Conservation (phyloP, 2,888 invertebrate species). For the Camponotus fellah region DNA sequence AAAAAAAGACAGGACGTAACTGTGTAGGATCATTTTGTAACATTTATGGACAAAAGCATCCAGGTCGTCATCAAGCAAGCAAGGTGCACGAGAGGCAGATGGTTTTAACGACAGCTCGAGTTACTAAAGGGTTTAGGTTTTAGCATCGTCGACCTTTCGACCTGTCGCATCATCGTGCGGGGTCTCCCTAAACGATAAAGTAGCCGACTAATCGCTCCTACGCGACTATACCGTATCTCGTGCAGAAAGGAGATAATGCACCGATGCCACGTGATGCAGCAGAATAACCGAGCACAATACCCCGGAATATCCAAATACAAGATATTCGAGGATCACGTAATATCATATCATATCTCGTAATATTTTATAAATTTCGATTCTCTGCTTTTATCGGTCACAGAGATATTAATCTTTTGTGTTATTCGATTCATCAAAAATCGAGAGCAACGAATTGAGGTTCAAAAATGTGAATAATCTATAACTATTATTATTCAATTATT, state of each 20-base stretch:
- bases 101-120: slow-evolving; percentile 73
- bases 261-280: slow-evolving; percentile 62
- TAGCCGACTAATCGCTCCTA: slow-evolving; percentile 77
- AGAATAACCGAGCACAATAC: slow-evolving; percentile 44
- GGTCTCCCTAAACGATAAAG: slow-evolving; percentile 78
- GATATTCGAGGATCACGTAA: background rate
- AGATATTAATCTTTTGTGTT: background rate
- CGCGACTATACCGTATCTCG: slow-evolving; percentile 64
- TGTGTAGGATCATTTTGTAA: background rate
- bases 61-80: slow-evolving; percentile 26
- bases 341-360: background rate
- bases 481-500: too few species aligned
- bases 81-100: slow-evolving; percentile 62
- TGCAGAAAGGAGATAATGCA: slow-evolving; percentile 70
- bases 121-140: slow-evolving; percentile 69
- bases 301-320: slow-evolving; percentile 13
- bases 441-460: background rate
- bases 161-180: slow-evolving; percentile 55
- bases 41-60: slow-evolving; percentile 9
- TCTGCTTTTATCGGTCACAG: background rate
- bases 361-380: background rate
- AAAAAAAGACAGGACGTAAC: background rate
- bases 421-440: background rate
- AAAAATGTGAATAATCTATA: background rate
- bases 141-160: slow-evolving; percentile 69